A percentile compares a stretch with the other conserved stretches of the same genome.
Conservation (phyloP, 2,797 vertebrate species). For the Oceanodroma leucorhoa region DNA sequence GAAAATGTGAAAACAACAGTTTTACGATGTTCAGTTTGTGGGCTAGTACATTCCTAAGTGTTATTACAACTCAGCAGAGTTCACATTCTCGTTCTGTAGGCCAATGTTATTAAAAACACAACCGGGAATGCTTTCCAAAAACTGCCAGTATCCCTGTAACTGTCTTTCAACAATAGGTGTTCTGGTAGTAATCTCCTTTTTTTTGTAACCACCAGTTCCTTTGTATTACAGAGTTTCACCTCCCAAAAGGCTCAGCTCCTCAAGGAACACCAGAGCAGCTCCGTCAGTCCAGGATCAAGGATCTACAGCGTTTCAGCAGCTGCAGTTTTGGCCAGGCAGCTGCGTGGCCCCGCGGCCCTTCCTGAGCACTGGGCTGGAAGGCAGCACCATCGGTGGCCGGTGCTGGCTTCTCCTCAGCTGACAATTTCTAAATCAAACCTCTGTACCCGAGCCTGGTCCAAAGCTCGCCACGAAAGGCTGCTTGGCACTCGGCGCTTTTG, state of each 20-base stretch:
- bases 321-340: neutral
- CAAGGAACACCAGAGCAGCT: neutral
- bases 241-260: neutral
- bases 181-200: neutral
- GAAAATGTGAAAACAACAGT: conserved; percentile 67
- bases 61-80: conserved; percentile 49
- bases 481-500: fast-evolving
- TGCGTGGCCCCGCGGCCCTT: fast-evolving
- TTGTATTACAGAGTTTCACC: neutral
- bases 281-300: fast-evolving
- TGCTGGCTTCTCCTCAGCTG: neutral
- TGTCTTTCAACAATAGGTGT: conserved; percentile 23
- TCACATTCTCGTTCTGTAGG: conserved; percentile 28
- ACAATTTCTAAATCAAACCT: neutral
- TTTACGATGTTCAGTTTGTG: conserved; percentile 46
- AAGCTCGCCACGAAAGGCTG: fast-evolving
- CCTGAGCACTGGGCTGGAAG: neutral
- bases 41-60: conserved; percentile 37
- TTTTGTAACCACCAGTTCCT: neutral
- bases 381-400: neutral
- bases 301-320: neutral
- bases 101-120: conserved; percentile 30
- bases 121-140: neutral
- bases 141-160: neutral
- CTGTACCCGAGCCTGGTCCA: neutral